Evolutionary conservation across 2,797 vertebrate genomes (phyloP), one percentile per base, ranked within the genome.

Genomic region (Enteromius radiatus): DNA sequence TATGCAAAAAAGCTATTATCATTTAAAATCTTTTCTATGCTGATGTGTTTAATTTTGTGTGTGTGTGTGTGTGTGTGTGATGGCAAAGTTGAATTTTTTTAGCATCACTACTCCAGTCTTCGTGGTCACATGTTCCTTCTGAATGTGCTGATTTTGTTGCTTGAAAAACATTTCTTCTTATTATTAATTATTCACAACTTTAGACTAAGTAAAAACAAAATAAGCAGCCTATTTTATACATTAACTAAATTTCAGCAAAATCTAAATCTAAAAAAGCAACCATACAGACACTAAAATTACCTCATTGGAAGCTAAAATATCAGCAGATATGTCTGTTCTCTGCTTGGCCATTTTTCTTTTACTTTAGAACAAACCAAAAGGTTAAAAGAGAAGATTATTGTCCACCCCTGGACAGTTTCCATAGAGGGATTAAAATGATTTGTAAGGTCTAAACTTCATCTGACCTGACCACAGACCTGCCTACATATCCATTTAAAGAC

Each of bases 351-450:
- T 6, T 28, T 43, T 64, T 64, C 19, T 41, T 38, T 11, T n/a
- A 12, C 10, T 3, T 12, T 17, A 17, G 6, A 15, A 76, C 19
- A 4, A 43, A 61, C 36, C 41, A 31, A 64, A 76, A 21, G 38
- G 26, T 45, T 45, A 5, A 9, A 65, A 64, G 12, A 45, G 38
- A 76, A 43, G 4, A 23, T 61, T 76, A 41, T 43, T 76, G 41
- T 76, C 36, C n/a, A n/a, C 36, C 74, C 7, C 52, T 43, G n/a
- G 21, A 61, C 33, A 45, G 28, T 73, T 73, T 31, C 45, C 56
- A 76, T n/a, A 31, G 9, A 76, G 56, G 38, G 23, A 45, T 63
- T 76, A n/a, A 26, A 45, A 70, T 45, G 75, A 63, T 43, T 76
- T 61, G 38, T 28, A 59, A 43, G 15, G 17, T 41, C 54, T 38